A percentile compares a stretch with the other conserved stretches of the same genome.
These are phyloP conservation scores for Heliconius ethilla DNA, from an alignment of 2,888 invertebrate species.

Conservation along the genomic window DNA sequence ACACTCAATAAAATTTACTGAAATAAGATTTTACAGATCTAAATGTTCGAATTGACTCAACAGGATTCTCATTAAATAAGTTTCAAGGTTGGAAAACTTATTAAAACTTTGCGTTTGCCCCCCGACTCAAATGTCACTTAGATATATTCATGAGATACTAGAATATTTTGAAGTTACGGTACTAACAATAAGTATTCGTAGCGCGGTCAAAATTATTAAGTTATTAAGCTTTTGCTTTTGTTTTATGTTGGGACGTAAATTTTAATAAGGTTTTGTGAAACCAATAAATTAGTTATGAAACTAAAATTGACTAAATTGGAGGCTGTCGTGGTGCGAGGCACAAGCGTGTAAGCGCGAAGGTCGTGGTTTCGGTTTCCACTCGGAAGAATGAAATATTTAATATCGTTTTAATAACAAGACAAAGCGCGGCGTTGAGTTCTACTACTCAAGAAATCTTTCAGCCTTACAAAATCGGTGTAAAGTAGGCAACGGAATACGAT, in stretches of 20 bases:
- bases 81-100: slow-evolving; percentile 43
- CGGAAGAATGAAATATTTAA: too few species aligned
- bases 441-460: too few species aligned
- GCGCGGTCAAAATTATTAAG: slow-evolving; percentile 18
- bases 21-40: slow-evolving; percentile 35
- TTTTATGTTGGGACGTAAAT: not conserved
- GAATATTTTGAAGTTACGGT: slow-evolving; percentile 13
- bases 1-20: slow-evolving; percentile 30
- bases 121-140: slow-evolving; percentile 35
- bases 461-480: too few species aligned
- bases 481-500: too few species aligned
- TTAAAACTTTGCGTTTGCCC: slow-evolving; percentile 44
- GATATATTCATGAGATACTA: slow-evolving; percentile 29
- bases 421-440: too few species aligned
- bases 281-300: not conserved
- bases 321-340: too few species aligned
- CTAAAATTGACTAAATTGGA: not conserved
- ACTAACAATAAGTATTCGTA: slow-evolving; percentile 18
- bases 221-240: slow-evolving; percentile 5
- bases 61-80: slow-evolving; percentile 42
- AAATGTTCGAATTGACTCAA: slow-evolving; percentile 39
- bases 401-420: too few species aligned
- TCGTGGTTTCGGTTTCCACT: too few species aligned
- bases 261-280: slow-evolving; percentile 6
- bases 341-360: too few species aligned